Evolutionary conservation across 2,888 invertebrate species (phyloP).

Genomic region (Drosophila siamana): DNA sequence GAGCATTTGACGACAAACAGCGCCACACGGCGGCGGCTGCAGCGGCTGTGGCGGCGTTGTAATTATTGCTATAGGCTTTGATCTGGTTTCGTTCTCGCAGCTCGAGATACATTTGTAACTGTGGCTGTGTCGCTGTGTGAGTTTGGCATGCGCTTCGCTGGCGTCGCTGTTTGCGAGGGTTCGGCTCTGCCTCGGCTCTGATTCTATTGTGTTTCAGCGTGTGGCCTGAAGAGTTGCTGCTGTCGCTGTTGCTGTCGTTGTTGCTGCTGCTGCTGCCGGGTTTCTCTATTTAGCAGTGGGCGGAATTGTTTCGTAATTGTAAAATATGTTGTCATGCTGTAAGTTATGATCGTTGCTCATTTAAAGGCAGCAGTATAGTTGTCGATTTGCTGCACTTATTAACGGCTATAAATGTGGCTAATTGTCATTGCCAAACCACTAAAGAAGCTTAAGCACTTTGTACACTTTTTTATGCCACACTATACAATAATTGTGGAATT

Average conservation of each 20-base stretch:
- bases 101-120: constrained; percentile 38
- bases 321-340: constrained; percentile 74
- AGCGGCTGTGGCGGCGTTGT: constrained; percentile 59
- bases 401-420: neutral
- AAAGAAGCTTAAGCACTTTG: neutral
- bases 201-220: constrained; percentile 61
- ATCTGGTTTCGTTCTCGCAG: constrained; percentile 75
- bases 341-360: constrained; percentile 54
- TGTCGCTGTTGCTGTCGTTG: constrained; percentile 44
- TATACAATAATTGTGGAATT: neutral
- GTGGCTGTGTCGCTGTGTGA: constrained; percentile 9
- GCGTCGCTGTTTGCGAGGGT: constrained; percentile 44
- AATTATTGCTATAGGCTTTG: constrained; percentile 79
- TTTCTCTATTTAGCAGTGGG: constrained; percentile 68
- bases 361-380: constrained; percentile 48
- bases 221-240: constrained; percentile 61
- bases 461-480: constrained; percentile 2
- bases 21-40: constrained; percentile 26
- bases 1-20: constrained; percentile 51
- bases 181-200: constrained; percentile 17
- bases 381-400: constrained; percentile 22
- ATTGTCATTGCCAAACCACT: neutral
- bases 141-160: constrained; percentile 56
- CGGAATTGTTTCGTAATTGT: constrained; percentile 78
- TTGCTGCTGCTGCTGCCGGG: constrained; percentile 69